A percentile compares a stretch with the other conserved stretches of the same genome.
These are phyloP conservation scores for Gasterosteus aculeatus DNA, from an alignment of 2,113 vertebrate species.

Conservation along the genomic window DNA sequence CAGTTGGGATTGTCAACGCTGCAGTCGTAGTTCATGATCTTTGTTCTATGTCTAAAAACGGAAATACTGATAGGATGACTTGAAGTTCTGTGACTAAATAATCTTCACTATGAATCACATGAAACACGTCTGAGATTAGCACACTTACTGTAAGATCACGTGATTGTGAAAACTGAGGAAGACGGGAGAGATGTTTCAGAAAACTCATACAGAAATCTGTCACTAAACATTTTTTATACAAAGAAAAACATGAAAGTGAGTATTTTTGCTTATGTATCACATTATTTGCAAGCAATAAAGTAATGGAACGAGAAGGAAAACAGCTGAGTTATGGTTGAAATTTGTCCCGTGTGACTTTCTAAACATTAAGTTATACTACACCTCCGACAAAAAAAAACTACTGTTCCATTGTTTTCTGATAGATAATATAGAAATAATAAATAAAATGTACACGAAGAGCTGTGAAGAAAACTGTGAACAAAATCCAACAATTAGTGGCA, in stretches of 20 bases:
- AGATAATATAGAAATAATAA: conserved; percentile 68
- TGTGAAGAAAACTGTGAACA: conserved; percentile 62
- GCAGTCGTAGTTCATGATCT: conserved; percentile 55
- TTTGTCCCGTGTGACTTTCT: conserved; percentile 51
- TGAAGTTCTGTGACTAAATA: conserved; percentile 21
- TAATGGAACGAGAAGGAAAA: conserved; percentile 32
- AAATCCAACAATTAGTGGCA: conserved; percentile 59
- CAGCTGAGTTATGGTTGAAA: conserved; percentile 51
- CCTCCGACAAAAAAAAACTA: conserved; percentile 51
- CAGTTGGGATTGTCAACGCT: conserved; percentile 80
- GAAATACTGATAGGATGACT: conserved; percentile 40
- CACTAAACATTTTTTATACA: conserved; percentile 49
- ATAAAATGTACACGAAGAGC: conserved; percentile 69
- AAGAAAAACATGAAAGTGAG: conserved; percentile 55
- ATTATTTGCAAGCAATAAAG: conserved; percentile 43
- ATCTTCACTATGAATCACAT: conserved; percentile 28
- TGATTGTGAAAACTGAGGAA: conserved; percentile 42
- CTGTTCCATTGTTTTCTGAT: conserved; percentile 37
- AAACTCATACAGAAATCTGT: conserved; percentile 44
- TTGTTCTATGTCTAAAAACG: conserved; percentile 46
- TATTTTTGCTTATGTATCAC: conserved; percentile 41
- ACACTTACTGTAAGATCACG: conserved; percentile 30
- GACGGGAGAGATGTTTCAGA: conserved; percentile 44
- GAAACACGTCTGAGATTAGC: conserved; percentile 38
- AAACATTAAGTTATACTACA: conserved; percentile 51